These are phyloP conservation scores for Barnardius zonarius DNA, from an alignment of 2,113 vertebrate genomes.

Conservation along the genomic window DNA sequence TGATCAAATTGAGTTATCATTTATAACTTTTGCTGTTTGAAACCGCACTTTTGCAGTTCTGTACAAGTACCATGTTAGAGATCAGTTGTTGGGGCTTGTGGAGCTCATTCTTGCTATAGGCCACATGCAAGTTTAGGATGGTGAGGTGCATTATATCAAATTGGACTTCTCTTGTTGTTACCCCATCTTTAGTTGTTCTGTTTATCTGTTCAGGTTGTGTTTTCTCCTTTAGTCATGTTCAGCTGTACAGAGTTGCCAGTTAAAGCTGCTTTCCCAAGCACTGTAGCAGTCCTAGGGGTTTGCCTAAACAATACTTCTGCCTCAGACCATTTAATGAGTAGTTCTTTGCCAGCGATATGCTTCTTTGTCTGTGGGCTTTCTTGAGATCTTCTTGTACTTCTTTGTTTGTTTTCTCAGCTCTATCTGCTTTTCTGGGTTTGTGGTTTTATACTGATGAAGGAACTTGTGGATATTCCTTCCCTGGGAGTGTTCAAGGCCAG, in stretches of 20 bases:
- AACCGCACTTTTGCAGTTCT: not conserved
- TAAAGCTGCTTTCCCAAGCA: not conserved
- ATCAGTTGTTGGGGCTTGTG: accelerated
- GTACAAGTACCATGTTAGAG: not conserved
- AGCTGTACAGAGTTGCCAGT: not conserved
- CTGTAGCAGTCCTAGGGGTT: not conserved
- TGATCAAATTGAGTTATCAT: not conserved
- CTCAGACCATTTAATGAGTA: not conserved
- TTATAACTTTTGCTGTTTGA: not conserved
- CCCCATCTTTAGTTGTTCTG: not conserved
- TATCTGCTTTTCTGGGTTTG: not conserved
- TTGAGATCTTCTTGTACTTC: not conserved
- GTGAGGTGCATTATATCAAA: not conserved
- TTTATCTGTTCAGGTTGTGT: not conserved
- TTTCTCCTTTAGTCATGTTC: not conserved
- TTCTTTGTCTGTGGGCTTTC: not conserved
- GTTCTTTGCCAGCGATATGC: not conserved
- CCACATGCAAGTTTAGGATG: not conserved
- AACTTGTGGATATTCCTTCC: not conserved
- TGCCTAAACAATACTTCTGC: not conserved
- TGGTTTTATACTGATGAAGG: not conserved
- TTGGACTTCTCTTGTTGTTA: not conserved
- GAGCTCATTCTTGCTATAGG: not conserved
- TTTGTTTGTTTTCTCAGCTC: not conserved
- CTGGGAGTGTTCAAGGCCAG: not conserved